Base-by-base conservation (phyloP, 2,113 vertebrate species). In the Heptranchias perlo region DNA sequence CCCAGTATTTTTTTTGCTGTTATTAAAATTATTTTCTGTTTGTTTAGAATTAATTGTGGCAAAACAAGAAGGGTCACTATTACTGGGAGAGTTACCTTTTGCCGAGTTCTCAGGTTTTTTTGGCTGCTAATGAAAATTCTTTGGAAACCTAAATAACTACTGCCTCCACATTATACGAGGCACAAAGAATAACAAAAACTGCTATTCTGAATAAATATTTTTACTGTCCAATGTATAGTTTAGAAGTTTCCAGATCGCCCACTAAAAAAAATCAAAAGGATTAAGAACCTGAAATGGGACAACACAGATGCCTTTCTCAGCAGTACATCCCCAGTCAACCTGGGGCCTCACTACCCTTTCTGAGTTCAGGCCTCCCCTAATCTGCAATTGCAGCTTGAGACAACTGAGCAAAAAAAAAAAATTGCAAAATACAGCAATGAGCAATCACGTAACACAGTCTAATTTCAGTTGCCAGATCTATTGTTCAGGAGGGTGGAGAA, bases 391-490 rank as follows among this genome's bases (percentile, higher is more conserved):
- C 65, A 95, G 25, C 39, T 52, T 67, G 64, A 52, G 28, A 94
- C 7, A 94, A 44, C 21, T 13, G 65, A 52, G 28, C 62, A 67
- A 67, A 52, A 44, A 78, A 61, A 39, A 31, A 89, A 62, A 5
- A 44, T 93, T 93, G 58, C 16, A n/a, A 69, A 67, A 73, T 69
- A 35, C 52, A 44, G 92, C 61, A 65, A 21, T 47, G 28, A 52
- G 44, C 94, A 47, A 95, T 65, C 61, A 64, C 69, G 64, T 49
- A 39, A 95, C 86, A 89, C n/a, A 67, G 64, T 95, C 64, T 69
- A 67, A 95, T 95, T 49, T 69, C 93, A 95, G 93, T 69, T 67
- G 93, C 64, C 39, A 95, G 93, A 47, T 95, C 64, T 18, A 93
- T 95, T 95, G 62, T 95, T 65, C 49, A 4, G 25, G 62, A 95